Evolutionary conservation across 2,888 invertebrate genomes (phyloP), one percentile per base, ranked within the genome.

Genomic region (Epinotia ramella): DNA sequence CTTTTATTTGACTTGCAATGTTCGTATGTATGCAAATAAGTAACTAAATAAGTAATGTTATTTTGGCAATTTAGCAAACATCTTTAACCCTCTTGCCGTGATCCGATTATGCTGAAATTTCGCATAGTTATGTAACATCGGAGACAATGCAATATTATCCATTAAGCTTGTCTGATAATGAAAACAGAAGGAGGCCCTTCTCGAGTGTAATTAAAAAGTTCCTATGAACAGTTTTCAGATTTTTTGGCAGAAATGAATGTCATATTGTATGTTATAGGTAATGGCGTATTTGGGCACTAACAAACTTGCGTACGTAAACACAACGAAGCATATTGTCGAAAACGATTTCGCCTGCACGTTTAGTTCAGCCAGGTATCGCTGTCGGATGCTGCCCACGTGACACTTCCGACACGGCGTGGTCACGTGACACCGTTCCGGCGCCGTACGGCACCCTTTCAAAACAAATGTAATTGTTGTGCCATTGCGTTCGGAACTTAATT

Each of bases 301-400:
- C 24, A 46, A 44, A 59, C 40, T 40, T 18, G 20, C 13, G 53
- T 65, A 44, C 13, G 65, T 46, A 44, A 44, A 53, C 24, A 57
- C 6, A 57, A 18, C 40, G 24, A 20, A 44, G 20, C 44, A 24
- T 44, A 33, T 49, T n/a, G 62, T 56, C 11, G n/a, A 53, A 76
- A 56, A 20, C 46, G 20, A 63, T 63, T 44, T 28, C 67, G 44
- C 20, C 40, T 71, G 73, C 64, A 71, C 66, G 68, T 77, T 73
- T 62, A 76, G 69, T 76, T 57, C 77, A 74, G 76, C 70, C 81
- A 79, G 84, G 85, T 85, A 82, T 82, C 81, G 84, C 84, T 82
- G 88, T 89, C 92, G 92, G 92, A 92, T 87, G 89, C 85, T 83
- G 85, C 77, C 87, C 87, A 84, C 88, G 89, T 90, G 91, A 92